Evolutionary conservation across 2,888 invertebrate genomes (phyloP).

Genomic region (Leucoma salicis): DNA sequence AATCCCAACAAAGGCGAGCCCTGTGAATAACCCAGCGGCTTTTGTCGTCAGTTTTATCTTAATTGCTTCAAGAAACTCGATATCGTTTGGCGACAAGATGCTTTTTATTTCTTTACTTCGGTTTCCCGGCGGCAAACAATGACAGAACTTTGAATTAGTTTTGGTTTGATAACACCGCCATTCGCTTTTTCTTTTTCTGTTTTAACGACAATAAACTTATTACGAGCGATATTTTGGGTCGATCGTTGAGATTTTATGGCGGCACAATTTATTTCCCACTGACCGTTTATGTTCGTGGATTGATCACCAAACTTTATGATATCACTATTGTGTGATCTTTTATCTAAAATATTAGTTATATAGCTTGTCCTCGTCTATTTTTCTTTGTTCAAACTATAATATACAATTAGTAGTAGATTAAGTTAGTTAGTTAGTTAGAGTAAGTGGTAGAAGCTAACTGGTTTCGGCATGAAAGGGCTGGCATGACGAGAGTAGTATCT

Average conservation of each 20-base stretch:
- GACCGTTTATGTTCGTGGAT: conserved; percentile 38
- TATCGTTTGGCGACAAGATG: conserved; percentile 77
- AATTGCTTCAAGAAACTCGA: conserved; percentile 79
- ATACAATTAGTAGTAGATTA: too few relatives aligned
- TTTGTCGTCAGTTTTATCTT: conserved; percentile 77
- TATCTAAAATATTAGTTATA: not conserved
- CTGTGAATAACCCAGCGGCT: conserved; percentile 51
- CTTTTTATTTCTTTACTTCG: conserved; percentile 67
- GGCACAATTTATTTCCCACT: conserved; percentile 45
- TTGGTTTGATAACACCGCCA: conserved; percentile 65
- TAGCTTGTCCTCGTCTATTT: not conserved
- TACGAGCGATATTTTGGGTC: conserved; percentile 51
- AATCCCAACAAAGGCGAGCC: conserved; percentile 50
- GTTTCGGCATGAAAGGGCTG: too few relatives aligned
- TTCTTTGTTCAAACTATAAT: too few relatives aligned
- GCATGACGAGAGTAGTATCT: too few relatives aligned
- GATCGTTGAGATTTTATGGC: conserved; percentile 52
- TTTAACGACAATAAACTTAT: conserved; percentile 57
- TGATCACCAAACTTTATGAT: conserved; percentile 33
- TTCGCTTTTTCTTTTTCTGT: conserved; percentile 47
- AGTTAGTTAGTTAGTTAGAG: too few relatives aligned
- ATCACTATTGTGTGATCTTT: conserved; percentile 36
- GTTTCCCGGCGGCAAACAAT: conserved; percentile 67
- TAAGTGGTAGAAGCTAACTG: too few relatives aligned
- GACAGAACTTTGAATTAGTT: conserved; percentile 77